Evolutionary conservation across 1,140 invertebrate species (phyloP), one percentile per base, ranked within the genome.

Genomic region (Drosophila sulfurigaster): DNA sequence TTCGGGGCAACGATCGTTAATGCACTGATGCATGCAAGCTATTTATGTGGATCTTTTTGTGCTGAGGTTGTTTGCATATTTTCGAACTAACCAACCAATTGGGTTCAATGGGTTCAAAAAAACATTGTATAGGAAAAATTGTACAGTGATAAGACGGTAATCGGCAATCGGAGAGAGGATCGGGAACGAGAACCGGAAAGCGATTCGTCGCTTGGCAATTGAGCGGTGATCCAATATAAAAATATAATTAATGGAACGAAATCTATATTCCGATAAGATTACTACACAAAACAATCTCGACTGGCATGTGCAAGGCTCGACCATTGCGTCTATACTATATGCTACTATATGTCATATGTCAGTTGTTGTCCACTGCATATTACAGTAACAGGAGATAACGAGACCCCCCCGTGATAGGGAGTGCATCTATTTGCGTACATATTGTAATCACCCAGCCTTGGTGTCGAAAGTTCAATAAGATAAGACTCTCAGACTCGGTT

Each of bases 21-120:
- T 60, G 66, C 41, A 86, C 64, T 85, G 82, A 78, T 16, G 4
- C 54, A 59, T 11, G 20, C 35, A 10, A 20, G 2, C 38, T 76
- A 45, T 72, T 64, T 49, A 62, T 69, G 41, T 3, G 11, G 46
- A 28, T 58, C 13, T 49, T 45, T 45, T 46, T 25, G 20, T 25
- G 20, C 20, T 25, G 20, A 49, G 52, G 43, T 77, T 59, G 38
- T 72, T 59, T 76, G 32, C 51, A 71, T 60, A 49, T 63, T 75
- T 64, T 68, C 41, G 13, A 51, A 49, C 46, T 20, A 64, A 38
- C 35, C 15, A 11, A 62, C 73, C 76, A 64, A 57, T 45, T 16
- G 63, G 67, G 82, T 87, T 87, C 82, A 69, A 30, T 15, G 32
- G 51, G 62, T 65, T 65, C 63, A 65, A 7, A 67, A 73, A 82